Evolutionary conservation across 2,888 invertebrate species (phyloP).

Genomic region (Melinaea marsaeus): DNA sequence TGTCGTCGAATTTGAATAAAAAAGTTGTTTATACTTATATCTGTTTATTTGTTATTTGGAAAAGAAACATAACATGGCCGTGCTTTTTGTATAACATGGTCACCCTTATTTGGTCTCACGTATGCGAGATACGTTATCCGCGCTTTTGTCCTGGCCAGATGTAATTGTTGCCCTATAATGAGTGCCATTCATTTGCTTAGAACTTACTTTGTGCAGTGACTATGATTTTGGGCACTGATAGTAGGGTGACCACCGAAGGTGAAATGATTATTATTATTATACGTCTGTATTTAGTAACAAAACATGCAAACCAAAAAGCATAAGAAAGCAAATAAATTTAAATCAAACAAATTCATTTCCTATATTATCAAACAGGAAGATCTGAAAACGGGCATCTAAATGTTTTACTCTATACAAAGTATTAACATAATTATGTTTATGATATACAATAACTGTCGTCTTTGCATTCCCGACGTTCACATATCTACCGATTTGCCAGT

Average conservation of each 20-base stretch:
- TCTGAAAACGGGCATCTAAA: not conserved
- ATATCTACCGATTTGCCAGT: slow-evolving; percentile 10
- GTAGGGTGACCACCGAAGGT: slow-evolving; percentile 24
- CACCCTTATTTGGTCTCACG: slow-evolving; percentile 33
- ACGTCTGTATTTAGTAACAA: too few species aligned
- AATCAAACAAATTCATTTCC: too few species aligned
- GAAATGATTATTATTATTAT: not conserved
- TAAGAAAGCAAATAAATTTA: too few species aligned
- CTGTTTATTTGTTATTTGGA: not conserved
- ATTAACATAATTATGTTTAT: slow-evolving; percentile 6
- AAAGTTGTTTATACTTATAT: too few species aligned
- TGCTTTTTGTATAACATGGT: slow-evolving; percentile 20
- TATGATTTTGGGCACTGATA: slow-evolving; percentile 35
- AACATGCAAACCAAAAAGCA: too few species aligned
- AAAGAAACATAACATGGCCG: not conserved
- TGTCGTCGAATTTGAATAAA: too few species aligned
- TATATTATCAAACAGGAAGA: not conserved
- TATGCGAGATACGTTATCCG: slow-evolving; percentile 37
- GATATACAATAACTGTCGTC: slow-evolving; percentile 4
- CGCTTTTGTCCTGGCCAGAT: slow-evolving; percentile 51
- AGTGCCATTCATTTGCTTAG: slow-evolving; percentile 50
- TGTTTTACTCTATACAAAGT: not conserved
- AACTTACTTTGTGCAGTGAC: slow-evolving; percentile 34
- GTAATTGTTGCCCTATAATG: slow-evolving; percentile 57
- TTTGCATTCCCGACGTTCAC: not conserved